Evolutionary conservation across 2,113 vertebrate species (phyloP).

Genomic region (Perca schrenkii): DNA sequence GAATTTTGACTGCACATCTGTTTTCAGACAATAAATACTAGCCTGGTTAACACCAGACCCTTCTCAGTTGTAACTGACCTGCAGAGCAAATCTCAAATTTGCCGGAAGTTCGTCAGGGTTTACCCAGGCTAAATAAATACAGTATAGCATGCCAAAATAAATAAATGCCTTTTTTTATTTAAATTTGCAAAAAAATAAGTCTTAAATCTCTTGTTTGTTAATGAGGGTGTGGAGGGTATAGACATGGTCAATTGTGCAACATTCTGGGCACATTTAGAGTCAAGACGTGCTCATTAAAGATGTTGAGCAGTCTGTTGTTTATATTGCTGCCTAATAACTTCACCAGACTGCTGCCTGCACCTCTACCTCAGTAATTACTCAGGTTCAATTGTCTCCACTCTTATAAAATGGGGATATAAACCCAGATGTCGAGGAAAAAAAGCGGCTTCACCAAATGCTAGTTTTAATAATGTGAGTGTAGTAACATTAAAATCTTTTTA

Average conservation of each 20-base stretch:
- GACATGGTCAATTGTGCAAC: conserved; percentile 15
- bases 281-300: conserved; percentile 44
- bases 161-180: not conserved
- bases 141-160: conserved; percentile 16
- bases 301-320: conserved; percentile 59
- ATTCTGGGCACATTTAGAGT: conserved; percentile 24
- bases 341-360: conserved; percentile 46
- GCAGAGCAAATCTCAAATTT: too few relatives aligned
- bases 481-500: conserved; percentile 46
- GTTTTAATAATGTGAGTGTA: conserved; percentile 16
- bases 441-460: conserved; percentile 3
- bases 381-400: conserved; percentile 56
- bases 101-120: too few relatives aligned
- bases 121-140: too few relatives aligned
- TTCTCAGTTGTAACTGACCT: too few relatives aligned
- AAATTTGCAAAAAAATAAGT: conserved; percentile 9
- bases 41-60: too few relatives aligned
- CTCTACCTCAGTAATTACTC: conserved; percentile 60
- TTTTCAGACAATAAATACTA: conserved; percentile 5
- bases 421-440: conserved; percentile 33
- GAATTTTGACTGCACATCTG: conserved; percentile 17
- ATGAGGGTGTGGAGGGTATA: conserved; percentile 10
- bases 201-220: conserved; percentile 10
- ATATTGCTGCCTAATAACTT: conserved; percentile 52
- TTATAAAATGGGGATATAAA: conserved; percentile 50